Conservation (phyloP, 2,113 vertebrate species). For the Zosterops lateralis region DNA sequence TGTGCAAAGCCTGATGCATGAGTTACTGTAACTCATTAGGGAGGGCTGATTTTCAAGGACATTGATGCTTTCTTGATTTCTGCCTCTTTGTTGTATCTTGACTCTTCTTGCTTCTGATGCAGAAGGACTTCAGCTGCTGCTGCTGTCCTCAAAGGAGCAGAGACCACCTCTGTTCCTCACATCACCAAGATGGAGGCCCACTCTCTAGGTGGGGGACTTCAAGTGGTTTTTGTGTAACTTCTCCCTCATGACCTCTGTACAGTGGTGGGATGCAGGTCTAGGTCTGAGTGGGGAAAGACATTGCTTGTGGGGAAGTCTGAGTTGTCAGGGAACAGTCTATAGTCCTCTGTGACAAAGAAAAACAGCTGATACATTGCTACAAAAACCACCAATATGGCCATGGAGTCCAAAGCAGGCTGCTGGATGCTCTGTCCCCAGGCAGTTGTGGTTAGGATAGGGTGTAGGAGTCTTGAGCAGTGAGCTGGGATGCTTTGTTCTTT, state of each 20-base stretch:
- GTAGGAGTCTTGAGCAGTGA: not conserved
- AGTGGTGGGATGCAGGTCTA: not conserved
- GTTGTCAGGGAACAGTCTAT: not conserved
- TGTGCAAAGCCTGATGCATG: not conserved
- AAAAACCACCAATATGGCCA: accelerated
- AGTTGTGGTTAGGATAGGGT: not conserved
- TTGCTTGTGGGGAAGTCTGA: not conserved
- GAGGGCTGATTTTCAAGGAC: not conserved
- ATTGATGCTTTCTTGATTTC: not conserved
- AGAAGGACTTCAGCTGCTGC: not conserved
- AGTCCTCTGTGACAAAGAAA: not conserved
- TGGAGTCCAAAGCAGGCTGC: not conserved
- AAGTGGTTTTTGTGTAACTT: not conserved
- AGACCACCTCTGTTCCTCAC: not conserved
- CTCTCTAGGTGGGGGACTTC: not conserved
- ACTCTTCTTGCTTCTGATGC: not conserved
- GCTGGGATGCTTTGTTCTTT: not conserved
- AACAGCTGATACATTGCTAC: not conserved
- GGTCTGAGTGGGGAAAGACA: accelerated
- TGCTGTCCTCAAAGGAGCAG: not conserved
- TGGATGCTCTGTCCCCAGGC: not conserved
- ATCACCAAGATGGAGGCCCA: not conserved
- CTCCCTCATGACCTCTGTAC: not conserved
- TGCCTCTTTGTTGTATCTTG: not conserved
- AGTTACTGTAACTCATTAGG: not conserved